Evolutionary conservation across 2,113 vertebrate genomes (phyloP).

Genomic region (Halichoeres trimaculatus): DNA sequence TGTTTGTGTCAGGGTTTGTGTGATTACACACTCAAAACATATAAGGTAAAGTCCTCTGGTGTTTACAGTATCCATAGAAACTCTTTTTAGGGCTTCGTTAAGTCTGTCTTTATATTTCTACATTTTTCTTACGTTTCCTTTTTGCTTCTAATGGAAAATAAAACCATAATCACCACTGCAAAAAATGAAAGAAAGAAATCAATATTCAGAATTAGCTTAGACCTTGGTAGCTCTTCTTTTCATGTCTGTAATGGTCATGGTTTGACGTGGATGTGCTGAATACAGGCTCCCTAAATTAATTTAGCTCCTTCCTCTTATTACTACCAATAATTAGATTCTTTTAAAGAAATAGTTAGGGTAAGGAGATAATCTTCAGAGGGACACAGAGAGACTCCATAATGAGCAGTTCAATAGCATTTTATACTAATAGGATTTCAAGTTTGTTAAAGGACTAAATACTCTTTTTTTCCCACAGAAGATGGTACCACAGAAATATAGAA

Average conservation of each 20-base stretch:
- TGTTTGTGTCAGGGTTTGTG: background rate
- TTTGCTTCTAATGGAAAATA: background rate
- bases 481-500: background rate
- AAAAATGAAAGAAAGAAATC: conserved; percentile 4
- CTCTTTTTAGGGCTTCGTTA: background rate
- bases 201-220: background rate
- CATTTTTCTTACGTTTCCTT: no score
- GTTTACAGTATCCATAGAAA: background rate
- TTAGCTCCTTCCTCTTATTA: conserved; percentile 37
- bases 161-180: background rate
- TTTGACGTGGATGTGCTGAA: conserved; percentile 56
- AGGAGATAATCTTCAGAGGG: conserved; percentile 59
- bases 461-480: background rate
- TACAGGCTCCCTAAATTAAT: conserved; percentile 41
- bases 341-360: conserved; percentile 44
- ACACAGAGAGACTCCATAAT: conserved; percentile 56
- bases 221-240: background rate
- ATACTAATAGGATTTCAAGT: conserved; percentile 54
- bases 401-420: conserved; percentile 31
- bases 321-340: conserved; percentile 59
- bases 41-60: background rate
- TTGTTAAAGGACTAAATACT: conserved; percentile 19
- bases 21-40: background rate
- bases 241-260: conserved; percentile 15
- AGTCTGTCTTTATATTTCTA: no score